Evolutionary conservation across 1,140 invertebrate genomes (phyloP).

Genomic region (Gryon sp.): DNA sequence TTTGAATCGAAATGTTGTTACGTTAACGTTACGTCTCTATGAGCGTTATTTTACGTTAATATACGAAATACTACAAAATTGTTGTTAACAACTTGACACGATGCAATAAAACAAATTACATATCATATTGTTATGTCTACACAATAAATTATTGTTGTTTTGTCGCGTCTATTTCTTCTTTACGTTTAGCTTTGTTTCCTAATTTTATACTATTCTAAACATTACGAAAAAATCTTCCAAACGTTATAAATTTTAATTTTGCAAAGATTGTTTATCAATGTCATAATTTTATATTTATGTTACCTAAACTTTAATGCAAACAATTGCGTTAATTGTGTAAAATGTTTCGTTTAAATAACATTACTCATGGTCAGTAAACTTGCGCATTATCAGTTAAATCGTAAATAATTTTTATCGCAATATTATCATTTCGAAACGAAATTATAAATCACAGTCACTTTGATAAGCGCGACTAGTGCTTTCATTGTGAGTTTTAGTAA

Average conservation of each 20-base stretch:
- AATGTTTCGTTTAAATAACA: slow-evolving; percentile 51
- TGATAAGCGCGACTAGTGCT: slow-evolving; percentile 53
- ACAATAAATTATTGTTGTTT: slow-evolving; percentile 6
- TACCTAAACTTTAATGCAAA: slow-evolving; percentile 46
- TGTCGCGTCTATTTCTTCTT: neutral
- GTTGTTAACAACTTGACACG: slow-evolving; percentile 9
- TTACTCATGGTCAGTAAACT: slow-evolving; percentile 57
- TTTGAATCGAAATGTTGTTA: slow-evolving; percentile 33
- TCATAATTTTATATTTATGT: slow-evolving; percentile 50
- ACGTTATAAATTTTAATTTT: too few relatives aligned
- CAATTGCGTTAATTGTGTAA: slow-evolving; percentile 58
- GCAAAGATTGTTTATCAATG: slow-evolving; percentile 53
- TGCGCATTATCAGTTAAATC: slow-evolving; percentile 56
- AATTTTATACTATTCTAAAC: neutral
- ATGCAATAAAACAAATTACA: slow-evolving; percentile 14
- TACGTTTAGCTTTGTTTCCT: neutral
- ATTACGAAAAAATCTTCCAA: too few relatives aligned
- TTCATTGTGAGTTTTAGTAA: slow-evolving; percentile 61
- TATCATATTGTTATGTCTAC: too few relatives aligned
- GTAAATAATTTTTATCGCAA: slow-evolving; percentile 65
- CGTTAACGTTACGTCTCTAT: slow-evolving; percentile 18
- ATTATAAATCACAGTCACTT: slow-evolving; percentile 60
- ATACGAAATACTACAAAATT: slow-evolving; percentile 20
- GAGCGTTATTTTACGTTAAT: slow-evolving; percentile 27
- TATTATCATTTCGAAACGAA: slow-evolving; percentile 60